phyloP scores from a whole-genome alignment of 2,113 vertebrate genomes.

The Sebastes fasciatus region DNA sequence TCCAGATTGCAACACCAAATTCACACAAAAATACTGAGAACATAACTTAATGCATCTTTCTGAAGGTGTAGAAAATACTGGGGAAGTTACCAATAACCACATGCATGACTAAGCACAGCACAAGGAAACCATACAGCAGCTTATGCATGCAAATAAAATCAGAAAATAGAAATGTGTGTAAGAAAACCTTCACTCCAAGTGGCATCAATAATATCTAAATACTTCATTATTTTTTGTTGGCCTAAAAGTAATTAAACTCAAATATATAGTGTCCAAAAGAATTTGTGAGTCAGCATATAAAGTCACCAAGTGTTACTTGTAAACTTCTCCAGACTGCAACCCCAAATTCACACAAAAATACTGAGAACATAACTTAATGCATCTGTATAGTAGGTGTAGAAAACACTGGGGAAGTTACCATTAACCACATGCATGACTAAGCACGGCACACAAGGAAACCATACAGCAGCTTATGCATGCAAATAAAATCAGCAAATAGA shows the following conservation, averaged over 20 bases:
- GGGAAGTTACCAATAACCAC: neutral
- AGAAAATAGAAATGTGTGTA: no score
- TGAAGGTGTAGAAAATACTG: neutral
- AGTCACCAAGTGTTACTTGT: no score
- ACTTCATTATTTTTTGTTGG: neutral
- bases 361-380: neutral
- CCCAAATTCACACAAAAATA: neutral
- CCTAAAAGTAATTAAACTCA: no score
- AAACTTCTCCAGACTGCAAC: neutral
- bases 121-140: neutral
- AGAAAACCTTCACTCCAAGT: no score
- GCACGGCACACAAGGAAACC: neutral
- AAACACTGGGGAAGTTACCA: neutral
- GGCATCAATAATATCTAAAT: neutral
- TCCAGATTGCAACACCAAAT: neutral
- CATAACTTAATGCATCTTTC: no score
- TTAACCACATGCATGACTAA: neutral
- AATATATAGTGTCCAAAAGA: no score
- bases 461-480: no score
- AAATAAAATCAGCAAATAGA: neutral
- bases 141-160: neutral
- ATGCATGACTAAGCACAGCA: conserved; percentile 3
- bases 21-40: neutral
- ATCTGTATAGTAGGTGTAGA: neutral
- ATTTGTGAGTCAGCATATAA: no score